Evolutionary conservation across 2,797 vertebrate species (phyloP).

Genomic region (Hypotaenidia philippensis): DNA sequence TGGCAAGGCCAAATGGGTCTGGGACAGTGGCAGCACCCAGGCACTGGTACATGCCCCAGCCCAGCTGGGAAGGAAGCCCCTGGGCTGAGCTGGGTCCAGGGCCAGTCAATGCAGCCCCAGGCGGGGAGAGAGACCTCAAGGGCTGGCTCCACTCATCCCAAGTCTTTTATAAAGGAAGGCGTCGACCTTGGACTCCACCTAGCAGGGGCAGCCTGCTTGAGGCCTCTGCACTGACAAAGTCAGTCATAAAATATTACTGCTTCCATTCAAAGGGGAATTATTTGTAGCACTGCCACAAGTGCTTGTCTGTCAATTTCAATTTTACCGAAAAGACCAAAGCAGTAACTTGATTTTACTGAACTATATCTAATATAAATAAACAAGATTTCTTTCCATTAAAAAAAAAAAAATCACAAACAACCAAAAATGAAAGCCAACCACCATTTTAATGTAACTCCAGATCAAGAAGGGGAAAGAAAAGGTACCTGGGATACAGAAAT

Average conservation of each 20-base stretch:
- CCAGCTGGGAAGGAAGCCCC: too few relatives aligned
- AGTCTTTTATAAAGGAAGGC: background rate
- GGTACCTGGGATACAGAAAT: background rate
- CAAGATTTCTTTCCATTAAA: background rate
- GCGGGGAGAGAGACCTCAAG: background rate
- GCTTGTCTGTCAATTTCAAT: background rate
- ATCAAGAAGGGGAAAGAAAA: background rate
- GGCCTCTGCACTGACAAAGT: accelerated
- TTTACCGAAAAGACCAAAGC: background rate
- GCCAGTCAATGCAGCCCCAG: background rate
- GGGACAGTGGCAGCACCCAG: background rate
- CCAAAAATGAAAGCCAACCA: too few relatives aligned
- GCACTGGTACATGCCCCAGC: too few relatives aligned
- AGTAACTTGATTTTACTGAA: background rate
- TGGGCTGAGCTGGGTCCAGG: background rate
- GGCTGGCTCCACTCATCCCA: accelerated
- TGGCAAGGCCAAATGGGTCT: accelerated
- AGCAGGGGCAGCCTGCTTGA: background rate
- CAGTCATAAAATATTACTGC: background rate
- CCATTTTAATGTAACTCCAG: background rate
- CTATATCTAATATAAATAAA: too few relatives aligned
- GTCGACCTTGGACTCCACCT: background rate
- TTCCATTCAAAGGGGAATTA: background rate
- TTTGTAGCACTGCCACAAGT: accelerated
- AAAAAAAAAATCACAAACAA: background rate